A percentile compares a stretch with the other conserved stretches of the same genome.
Conservation (phyloP, 2,797 vertebrate genomes). For the Buceros bicornis region DNA sequence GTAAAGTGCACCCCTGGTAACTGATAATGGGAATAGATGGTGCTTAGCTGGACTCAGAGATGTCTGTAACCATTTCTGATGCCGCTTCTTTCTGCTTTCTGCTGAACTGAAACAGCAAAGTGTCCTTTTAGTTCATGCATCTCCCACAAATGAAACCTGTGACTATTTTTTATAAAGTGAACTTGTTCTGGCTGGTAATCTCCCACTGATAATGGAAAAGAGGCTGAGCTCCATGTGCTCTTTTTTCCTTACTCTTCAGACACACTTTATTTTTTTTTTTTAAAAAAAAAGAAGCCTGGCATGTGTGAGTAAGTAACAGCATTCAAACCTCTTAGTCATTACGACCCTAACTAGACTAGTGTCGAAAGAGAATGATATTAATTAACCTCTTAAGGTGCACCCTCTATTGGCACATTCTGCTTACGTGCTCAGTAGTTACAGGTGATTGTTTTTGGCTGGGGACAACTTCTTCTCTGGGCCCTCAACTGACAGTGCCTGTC, state of each 20-base stretch:
- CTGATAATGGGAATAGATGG: neutral
- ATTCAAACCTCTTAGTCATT: neutral
- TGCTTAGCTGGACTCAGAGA: neutral
- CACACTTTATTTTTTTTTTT: neutral
- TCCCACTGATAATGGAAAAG: neutral
- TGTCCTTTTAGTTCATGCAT: neutral
- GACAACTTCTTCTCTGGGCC: neutral
- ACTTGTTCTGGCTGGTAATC: neutral
- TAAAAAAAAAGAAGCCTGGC: neutral
- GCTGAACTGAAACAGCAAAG: neutral
- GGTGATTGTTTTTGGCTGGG: neutral
- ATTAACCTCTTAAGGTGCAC: neutral
- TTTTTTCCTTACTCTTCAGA: neutral
- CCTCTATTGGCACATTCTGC: neutral
- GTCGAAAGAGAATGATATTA: neutral
- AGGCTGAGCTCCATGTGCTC: neutral
- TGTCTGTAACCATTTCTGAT: slow-evolving; percentile 2
- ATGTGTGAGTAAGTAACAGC: neutral
- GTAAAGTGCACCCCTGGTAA: neutral
- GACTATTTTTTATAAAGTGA: neutral
- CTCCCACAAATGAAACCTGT: neutral
- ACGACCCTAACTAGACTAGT: neutral
- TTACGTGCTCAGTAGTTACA: neutral
- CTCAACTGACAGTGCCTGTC: neutral
- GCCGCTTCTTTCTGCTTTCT: neutral